phyloP scores from a whole-genome alignment of 2,113 vertebrate species.

The Phocoena sinus region DNA sequence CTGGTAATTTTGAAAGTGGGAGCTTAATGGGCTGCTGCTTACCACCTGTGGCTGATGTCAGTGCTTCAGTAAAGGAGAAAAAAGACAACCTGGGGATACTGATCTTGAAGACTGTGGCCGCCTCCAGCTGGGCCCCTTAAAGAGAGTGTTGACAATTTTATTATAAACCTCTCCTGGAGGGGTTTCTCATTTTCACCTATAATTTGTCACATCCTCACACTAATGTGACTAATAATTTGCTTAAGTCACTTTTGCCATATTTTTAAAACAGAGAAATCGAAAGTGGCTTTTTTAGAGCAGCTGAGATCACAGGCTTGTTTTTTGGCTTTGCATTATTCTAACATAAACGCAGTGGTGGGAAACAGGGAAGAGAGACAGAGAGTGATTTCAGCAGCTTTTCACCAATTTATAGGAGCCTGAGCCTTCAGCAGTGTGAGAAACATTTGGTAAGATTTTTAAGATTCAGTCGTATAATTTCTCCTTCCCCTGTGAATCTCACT shows the following conservation, averaged over 20 bases:
- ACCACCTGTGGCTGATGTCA: slow-evolving; percentile 10
- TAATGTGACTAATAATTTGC: slow-evolving; percentile 41
- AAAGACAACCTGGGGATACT: not conserved
- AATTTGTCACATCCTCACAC: slow-evolving; percentile 34
- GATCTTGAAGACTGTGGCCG: not conserved
- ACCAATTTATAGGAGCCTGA: not conserved
- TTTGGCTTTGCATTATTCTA: not conserved
- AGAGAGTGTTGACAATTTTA: slow-evolving; percentile 26
- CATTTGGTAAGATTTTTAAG: not conserved
- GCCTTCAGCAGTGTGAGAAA: not conserved
- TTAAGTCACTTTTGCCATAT: slow-evolving; percentile 40
- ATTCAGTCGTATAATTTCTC: not conserved
- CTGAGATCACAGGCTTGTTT: not conserved
- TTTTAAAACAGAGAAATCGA: slow-evolving; percentile 42
- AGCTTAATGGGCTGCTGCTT: slow-evolving; percentile 25
- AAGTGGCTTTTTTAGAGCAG: not conserved
- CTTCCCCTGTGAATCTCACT: not conserved
- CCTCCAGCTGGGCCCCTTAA: slow-evolving; percentile 44
- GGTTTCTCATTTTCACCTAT: slow-evolving; percentile 46
- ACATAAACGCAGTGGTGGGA: not conserved
- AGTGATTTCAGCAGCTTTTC: not conserved
- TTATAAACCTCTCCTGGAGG: slow-evolving; percentile 28
- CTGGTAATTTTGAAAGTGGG: slow-evolving; percentile 52
- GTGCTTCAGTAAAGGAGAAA: slow-evolving; percentile 21
- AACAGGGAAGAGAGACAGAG: not conserved